Evolutionary conservation across 2,113 vertebrate species (phyloP), one percentile per base, ranked within the genome.

Genomic region (Dipodomys ordii): DNA sequence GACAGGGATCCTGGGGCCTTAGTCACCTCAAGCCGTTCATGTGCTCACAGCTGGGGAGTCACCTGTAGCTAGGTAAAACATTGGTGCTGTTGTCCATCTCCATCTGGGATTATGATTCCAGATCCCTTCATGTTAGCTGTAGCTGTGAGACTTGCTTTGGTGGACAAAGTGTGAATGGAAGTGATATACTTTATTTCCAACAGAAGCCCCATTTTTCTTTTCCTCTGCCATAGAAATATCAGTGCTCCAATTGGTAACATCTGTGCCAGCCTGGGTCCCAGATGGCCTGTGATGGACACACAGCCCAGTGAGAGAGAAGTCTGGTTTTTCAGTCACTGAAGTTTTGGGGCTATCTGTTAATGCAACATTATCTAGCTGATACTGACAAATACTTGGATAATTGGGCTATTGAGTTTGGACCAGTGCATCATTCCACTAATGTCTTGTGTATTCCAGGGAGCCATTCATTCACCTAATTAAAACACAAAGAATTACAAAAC

Each of bases 401-500:
- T 71, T 32, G 23, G 83, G 30, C 23, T 27, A 49, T 68, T 44
- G 53, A 67, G 39, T 68, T 74, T 79, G 23, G 86, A 79, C 73
- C 25, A 32, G 39, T 44, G 46, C 35, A 60, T 72, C 74, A 28
- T 49, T 73, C 0, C 19, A 32, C 65, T 25, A 13, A 22, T 7
- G 62, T 57, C 67, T 64, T 39, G 5, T 28, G 25, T 10, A 30
- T 44, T 27, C 27, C 71, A 74, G 67, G 89, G n/a, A 68, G 83
- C 84, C 71, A 28, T n/a, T 88, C 9, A n/a, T 83, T 67, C 91
- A 57, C 72, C 35, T 80, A 57, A 88, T 77, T 68, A 32, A 83
- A 57, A 28, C 7, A 57, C 44, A 18, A 25, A 1, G 20, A 23
- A 18, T 73, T 85, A 30, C 32, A 57, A 49, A 81, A 69, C 0